phyloP scores from a whole-genome alignment of 2,888 invertebrate genomes.

The Acrobasis consociella region DNA sequence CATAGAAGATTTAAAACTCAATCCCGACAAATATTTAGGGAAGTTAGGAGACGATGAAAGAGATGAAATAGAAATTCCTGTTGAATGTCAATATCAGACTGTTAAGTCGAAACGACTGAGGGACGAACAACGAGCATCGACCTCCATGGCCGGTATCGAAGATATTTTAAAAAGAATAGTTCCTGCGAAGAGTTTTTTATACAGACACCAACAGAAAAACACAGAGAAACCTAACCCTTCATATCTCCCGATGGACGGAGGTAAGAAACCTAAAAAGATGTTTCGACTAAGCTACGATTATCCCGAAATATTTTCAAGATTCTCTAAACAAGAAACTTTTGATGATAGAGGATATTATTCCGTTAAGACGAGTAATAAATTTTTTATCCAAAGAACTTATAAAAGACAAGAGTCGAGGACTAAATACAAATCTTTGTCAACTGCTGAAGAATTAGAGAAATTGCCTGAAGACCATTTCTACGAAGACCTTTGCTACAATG shows the following conservation, averaged over 20 bases:
- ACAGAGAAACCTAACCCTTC: slow-evolving; percentile 55
- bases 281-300: slow-evolving; percentile 73
- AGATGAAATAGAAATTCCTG: slow-evolving; percentile 32
- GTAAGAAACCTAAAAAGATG: slow-evolving; percentile 56
- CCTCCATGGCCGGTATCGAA: slow-evolving; percentile 56
- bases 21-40: slow-evolving; percentile 58
- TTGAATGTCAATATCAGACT: slow-evolving; percentile 68
- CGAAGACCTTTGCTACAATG: slow-evolving; percentile 71
- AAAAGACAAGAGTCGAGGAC: slow-evolving; percentile 56
- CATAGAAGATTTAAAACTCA: slow-evolving; percentile 57
- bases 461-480: slow-evolving; percentile 70
- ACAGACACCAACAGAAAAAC: slow-evolving; percentile 61
- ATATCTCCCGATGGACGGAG: slow-evolving; percentile 72
- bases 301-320: slow-evolving; percentile 61
- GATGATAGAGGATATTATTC: slow-evolving; percentile 72
- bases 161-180: slow-evolving; percentile 67
- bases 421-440: slow-evolving; percentile 63
- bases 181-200: slow-evolving; percentile 74
- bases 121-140: slow-evolving; percentile 37
- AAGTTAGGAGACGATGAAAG: slow-evolving; percentile 29
- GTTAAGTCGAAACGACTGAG: slow-evolving; percentile 43
- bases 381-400: slow-evolving; percentile 52
- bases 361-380: slow-evolving; percentile 61
- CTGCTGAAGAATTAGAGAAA: slow-evolving; percentile 58
- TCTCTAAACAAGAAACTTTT: slow-evolving; percentile 55